Percentiles rank a stretch among this genome's conserved stretches.
phyloP scores from a whole-genome alignment of 2,797 vertebrate species.

The Rhinatrema bivittatum region DNA sequence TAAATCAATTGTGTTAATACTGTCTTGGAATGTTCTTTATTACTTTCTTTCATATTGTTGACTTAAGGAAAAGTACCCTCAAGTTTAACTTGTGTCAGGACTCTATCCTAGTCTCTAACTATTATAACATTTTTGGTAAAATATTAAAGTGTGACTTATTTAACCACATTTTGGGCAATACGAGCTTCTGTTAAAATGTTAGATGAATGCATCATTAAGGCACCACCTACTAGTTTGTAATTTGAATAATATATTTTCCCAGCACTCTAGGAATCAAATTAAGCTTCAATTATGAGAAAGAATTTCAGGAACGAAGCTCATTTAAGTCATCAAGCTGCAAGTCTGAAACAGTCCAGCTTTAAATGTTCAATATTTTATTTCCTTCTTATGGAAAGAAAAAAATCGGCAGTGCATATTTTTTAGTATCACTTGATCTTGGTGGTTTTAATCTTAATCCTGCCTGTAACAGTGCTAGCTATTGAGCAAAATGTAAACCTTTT shows the following conservation, averaged over 20 bases:
- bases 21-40: slow-evolving; percentile 65
- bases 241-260: no score
- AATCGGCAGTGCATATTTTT: no score
- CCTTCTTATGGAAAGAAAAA: no score
- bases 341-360: no score
- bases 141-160: slow-evolving; percentile 39
- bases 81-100: slow-evolving; percentile 35
- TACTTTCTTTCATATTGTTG: slow-evolving; percentile 67
- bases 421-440: no score
- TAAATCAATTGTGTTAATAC: slow-evolving; percentile 74
- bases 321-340: slow-evolving; percentile 36
- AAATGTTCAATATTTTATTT: no score
- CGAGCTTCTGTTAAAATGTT: background rate
- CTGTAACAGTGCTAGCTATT: no score
- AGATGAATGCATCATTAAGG: no score
- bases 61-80: slow-evolving; percentile 50
- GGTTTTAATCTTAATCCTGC: no score
- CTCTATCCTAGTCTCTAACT: slow-evolving; percentile 45
- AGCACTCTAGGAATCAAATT: slow-evolving; percentile 41
- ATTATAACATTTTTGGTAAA: slow-evolving; percentile 42
- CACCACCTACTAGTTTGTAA: no score
- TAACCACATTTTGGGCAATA: slow-evolving; percentile 24
- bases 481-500: no score
- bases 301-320: slow-evolving; percentile 35
- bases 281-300: slow-evolving; percentile 49